phyloP scores from a whole-genome alignment of 2,113 vertebrate genomes.

The Leucosticte australis region DNA sequence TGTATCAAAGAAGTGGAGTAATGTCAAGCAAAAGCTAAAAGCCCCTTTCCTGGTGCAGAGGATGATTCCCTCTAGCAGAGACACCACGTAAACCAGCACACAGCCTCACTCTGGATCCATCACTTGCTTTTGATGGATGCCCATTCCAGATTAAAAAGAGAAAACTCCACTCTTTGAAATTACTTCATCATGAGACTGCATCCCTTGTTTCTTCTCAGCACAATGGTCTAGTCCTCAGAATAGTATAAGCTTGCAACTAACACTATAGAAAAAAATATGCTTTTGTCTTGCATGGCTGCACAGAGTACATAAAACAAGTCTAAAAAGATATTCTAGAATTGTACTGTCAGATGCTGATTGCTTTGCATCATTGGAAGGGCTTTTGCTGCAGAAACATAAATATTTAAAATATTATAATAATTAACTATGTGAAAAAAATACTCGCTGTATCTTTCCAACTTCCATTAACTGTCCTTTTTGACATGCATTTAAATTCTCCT shows the following conservation, averaged over 20 bases:
- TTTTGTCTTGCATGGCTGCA: neutral
- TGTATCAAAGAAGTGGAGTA: neutral
- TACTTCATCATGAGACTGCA: neutral
- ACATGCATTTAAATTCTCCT: neutral
- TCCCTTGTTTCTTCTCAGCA: neutral
- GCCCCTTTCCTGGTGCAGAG: neutral
- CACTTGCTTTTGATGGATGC: neutral
- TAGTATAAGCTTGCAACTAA: neutral
- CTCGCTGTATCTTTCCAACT: neutral
- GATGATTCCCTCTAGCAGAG: neutral
- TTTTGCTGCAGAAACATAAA: neutral
- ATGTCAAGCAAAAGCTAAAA: neutral
- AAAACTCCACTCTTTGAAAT: neutral
- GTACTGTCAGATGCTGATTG: neutral
- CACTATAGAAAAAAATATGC: neutral
- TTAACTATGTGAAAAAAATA: neutral
- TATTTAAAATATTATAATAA: neutral
- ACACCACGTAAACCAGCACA: neutral
- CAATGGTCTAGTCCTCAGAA: neutral
- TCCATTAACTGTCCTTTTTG: neutral
- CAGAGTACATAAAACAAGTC: neutral
- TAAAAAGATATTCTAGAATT: neutral
- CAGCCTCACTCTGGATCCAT: neutral
- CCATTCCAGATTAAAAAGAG: neutral
- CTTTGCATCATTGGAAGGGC: neutral